phyloP scores from a whole-genome alignment of 2,797 vertebrate species.

The Eremophila alpestris region DNA sequence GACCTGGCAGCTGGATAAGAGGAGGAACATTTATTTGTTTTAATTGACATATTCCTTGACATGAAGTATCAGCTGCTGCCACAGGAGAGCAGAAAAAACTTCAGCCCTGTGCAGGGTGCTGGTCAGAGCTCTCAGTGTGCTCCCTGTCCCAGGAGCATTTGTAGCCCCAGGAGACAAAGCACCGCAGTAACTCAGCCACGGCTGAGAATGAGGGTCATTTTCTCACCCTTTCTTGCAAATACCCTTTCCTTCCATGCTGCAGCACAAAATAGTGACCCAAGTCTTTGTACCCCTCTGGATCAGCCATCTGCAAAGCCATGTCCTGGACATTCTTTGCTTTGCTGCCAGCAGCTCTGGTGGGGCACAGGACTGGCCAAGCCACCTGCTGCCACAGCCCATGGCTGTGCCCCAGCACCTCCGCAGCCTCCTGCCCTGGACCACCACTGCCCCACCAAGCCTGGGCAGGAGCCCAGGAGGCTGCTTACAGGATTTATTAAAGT shows the following conservation, averaged over 20 bases:
- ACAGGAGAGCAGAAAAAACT: fast-evolving
- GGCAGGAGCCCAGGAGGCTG: neutral
- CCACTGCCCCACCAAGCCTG: neutral
- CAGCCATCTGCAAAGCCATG: fast-evolving
- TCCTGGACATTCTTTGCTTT: neutral
- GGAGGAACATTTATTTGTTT: neutral
- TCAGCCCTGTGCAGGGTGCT: neutral
- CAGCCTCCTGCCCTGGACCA: neutral
- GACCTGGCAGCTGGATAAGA: neutral
- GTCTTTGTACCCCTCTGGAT: neutral
- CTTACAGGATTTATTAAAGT: neutral
- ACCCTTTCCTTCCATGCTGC: neutral
- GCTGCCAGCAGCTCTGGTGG: fast-evolving
- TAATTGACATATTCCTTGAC: neutral
- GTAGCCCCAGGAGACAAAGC: too few species aligned
- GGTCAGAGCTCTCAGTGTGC: neutral
- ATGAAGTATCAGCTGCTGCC: neutral
- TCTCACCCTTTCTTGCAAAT: neutral
- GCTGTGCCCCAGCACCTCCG: neutral
- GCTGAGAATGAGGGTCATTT: fast-evolving
- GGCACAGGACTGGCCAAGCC: fast-evolving
- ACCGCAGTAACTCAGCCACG: fast-evolving
- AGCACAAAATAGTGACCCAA: fast-evolving
- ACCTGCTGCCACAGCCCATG: fast-evolving
- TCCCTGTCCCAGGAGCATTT: fast-evolving